phyloP scores from a whole-genome alignment of 2,113 vertebrate genomes.

The Corydoras sp. region DNA sequence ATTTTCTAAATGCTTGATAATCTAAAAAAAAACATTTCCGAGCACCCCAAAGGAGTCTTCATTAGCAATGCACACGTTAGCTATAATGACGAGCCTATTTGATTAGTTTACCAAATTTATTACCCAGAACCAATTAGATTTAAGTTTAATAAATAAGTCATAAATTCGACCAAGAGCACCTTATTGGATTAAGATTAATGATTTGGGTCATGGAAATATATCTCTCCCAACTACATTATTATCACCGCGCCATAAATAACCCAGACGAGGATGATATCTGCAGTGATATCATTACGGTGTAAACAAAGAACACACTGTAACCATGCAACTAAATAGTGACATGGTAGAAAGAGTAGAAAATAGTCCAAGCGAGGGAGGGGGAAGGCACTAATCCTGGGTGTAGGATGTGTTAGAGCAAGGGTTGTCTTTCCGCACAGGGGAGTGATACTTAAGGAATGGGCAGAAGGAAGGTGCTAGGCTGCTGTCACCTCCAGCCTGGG shows the following conservation, averaged over 20 bases:
- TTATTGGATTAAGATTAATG: slow-evolving; percentile 62
- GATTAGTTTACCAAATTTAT: slow-evolving; percentile 67
- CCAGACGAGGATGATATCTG: slow-evolving; percentile 22
- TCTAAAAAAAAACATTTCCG: not conserved
- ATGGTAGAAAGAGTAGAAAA: slow-evolving; percentile 43
- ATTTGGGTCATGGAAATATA: slow-evolving; percentile 53
- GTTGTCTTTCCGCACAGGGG: slow-evolving; percentile 29
- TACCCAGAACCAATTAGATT: slow-evolving; percentile 67
- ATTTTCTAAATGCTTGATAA: not conserved
- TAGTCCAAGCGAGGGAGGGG: slow-evolving; percentile 37
- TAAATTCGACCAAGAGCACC: slow-evolving; percentile 61
- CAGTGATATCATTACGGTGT: slow-evolving; percentile 32
- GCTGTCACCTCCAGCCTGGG: slow-evolving; percentile 37
- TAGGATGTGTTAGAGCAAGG: slow-evolving; percentile 26
- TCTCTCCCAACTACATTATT: slow-evolving; percentile 49
- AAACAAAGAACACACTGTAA: slow-evolving; percentile 41
- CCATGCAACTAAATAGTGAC: slow-evolving; percentile 30
- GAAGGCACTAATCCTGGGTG: slow-evolving; percentile 22
- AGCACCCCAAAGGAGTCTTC: slow-evolving; percentile 3
- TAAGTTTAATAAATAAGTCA: slow-evolving; percentile 71
- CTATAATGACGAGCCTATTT: slow-evolving; percentile 38
- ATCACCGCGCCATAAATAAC: slow-evolving; percentile 49
- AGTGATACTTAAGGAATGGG: slow-evolving; percentile 44
- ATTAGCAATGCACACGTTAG: slow-evolving; percentile 24
- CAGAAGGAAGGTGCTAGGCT: slow-evolving; percentile 22